Base-by-base conservation (phyloP, 1,140 invertebrate species). In the Babylonia areolata region DNA sequence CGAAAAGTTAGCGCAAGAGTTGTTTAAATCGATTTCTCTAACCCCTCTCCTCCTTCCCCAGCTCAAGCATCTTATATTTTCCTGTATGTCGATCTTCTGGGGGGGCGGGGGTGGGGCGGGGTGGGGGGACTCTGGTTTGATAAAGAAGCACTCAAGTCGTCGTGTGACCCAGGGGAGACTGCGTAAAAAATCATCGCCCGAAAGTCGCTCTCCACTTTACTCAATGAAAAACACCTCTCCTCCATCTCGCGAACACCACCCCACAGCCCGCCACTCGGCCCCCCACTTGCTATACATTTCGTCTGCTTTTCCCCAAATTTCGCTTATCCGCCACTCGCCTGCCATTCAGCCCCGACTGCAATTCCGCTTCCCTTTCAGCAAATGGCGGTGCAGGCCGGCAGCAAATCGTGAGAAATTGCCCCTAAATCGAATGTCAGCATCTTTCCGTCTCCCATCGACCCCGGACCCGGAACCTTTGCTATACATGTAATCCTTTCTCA, bases 321-420 rank as follows among this genome's bases (percentile, higher is more conserved):
- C 81, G 64, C 81, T 82, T 82, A 84, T 73, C 82, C 71, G 82
- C 33, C 64, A 40, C 54, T 46, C 39, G 64, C 82, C 35, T 37
- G 31, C 64, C 82, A 84, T 84, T 84, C 82, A 84, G 39, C 46
- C 64, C 69, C 39, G 82, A 73, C 37, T 84, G 54, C 82, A 84
- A 84, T 84, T 84, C 82, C 82, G 69, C 82, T 84, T 84, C 69
- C 82, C 40, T 73, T 84, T 84, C 82, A 84, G 82, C 64, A 84
- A 84, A 84, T 84, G 82, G 82, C 82, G 82, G 69, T 75, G 82
- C 82, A 71, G 82, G 82, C 82, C 82, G 3, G 69, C 82, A 75
- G 82, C 82, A 84, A 84, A 84, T 84, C 82, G 82, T 84, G 82
- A 84, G 82, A 73, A 84, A 84, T 84, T 84, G 82, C 64, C 82